phyloP scores from a whole-genome alignment of 2,113 vertebrate species.

The Barnardius zonarius region DNA sequence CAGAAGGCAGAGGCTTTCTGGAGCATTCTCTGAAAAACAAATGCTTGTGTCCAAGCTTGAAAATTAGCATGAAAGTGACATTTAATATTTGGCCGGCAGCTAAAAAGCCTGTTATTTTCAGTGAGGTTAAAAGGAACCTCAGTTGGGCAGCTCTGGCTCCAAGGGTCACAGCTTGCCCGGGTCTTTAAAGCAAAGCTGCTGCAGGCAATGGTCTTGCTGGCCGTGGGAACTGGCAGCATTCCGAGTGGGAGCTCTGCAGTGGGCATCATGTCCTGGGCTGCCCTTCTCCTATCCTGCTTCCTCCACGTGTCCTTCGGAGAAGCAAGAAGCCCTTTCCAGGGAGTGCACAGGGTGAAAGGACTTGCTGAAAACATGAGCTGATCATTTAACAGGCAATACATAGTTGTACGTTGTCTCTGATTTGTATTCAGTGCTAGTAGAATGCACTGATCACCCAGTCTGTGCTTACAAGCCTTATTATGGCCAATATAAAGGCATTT shows the following conservation, averaged over 20 bases:
- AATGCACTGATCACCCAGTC: background rate
- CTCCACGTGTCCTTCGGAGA: background rate
- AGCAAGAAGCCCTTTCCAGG: background rate
- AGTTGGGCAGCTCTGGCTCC: background rate
- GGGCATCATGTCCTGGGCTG: conserved; percentile 10
- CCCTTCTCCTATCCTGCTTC: background rate
- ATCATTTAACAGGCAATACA: background rate
- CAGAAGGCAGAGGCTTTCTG: conserved; percentile 30
- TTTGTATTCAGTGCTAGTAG: background rate
- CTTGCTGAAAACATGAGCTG: background rate
- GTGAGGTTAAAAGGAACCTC: background rate
- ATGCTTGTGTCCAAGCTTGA: background rate
- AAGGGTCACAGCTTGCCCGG: background rate
- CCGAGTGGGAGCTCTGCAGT: background rate
- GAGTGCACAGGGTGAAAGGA: background rate
- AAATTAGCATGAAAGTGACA: conserved; percentile 54
- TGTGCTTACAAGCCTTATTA: background rate
- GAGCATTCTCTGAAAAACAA: conserved; percentile 25
- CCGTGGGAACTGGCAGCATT: conserved; percentile 36
- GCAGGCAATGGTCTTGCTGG: background rate
- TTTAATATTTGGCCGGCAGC: conserved; percentile 41
- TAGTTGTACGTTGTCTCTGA: background rate
- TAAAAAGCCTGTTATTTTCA: conserved; percentile 8
- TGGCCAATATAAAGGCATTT: background rate
- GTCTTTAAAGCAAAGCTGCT: background rate